Percentiles rank a stretch among this genome's conserved stretches.
phyloP scores from a whole-genome alignment of 2,797 vertebrate genomes.

The Anabacerthia variegaticeps region DNA sequence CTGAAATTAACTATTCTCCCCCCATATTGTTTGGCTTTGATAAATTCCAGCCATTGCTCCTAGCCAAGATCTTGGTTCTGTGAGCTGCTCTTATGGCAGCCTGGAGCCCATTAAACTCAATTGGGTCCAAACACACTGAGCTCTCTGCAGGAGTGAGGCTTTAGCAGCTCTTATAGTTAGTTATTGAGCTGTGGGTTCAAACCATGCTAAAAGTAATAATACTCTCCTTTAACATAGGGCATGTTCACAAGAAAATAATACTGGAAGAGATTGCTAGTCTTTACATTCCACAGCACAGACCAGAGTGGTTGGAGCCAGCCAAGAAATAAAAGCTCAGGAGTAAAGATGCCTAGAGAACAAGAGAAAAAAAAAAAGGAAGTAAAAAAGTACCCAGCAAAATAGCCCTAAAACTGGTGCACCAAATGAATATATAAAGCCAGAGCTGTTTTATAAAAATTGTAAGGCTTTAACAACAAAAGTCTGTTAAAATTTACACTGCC shows the following conservation, averaged over 20 bases:
- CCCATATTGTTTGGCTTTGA: constrained; percentile 15
- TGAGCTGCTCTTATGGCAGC: not conserved
- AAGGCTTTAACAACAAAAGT: constrained; percentile 46
- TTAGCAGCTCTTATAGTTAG: not conserved
- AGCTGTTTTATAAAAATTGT: constrained; percentile 32
- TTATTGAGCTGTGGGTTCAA: not conserved
- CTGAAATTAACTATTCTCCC: constrained; percentile 37
- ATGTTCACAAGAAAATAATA: constrained; percentile 25
- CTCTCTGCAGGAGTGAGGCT: not conserved
- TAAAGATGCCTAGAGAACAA: not conserved
- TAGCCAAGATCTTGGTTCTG: not conserved
- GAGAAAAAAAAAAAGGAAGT: not conserved
- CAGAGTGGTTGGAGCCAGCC: not conserved
- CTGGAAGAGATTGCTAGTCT: not conserved
- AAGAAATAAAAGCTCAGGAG: not conserved
- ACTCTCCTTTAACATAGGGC: not conserved
- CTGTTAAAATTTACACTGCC: constrained; percentile 41
- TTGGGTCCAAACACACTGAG: not conserved
- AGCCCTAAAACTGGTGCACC: not conserved
- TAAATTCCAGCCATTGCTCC: constrained; percentile 16
- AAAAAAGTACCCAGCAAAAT: not conserved
- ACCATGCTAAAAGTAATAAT: not conserved
- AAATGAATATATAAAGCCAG: constrained; percentile 37
- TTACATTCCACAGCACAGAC: constrained; percentile 7
- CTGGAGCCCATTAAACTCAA: not conserved